A percentile compares a stretch with the other conserved stretches of the same genome.
These are phyloP conservation scores for Blomia tropicalis DNA, from an alignment of 2,888 invertebrate species.

Conservation along the genomic window DNA sequence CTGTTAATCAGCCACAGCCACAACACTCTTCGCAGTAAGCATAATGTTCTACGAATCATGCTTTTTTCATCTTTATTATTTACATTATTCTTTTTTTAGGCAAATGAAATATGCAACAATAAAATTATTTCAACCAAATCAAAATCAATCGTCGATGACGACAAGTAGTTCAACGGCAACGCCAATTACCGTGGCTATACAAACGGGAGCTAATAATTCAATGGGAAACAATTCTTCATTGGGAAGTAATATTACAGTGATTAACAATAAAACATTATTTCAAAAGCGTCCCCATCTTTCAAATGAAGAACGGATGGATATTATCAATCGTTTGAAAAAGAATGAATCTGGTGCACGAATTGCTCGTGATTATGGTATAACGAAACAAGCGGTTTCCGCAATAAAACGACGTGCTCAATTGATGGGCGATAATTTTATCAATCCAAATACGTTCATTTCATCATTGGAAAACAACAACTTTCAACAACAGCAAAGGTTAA, in stretches of 20 bases:
- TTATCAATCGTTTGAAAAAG: slow-evolving; percentile 5
- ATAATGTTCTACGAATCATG: no score
- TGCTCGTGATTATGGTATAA: slow-evolving; percentile 14
- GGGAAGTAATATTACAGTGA: neutral
- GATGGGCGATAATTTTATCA: slow-evolving; percentile 11
- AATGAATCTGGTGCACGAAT: slow-evolving; percentile 13
- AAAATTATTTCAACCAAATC: neutral
- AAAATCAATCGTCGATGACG: no score
- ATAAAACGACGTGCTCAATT: slow-evolving; percentile 15
- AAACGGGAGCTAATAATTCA: neutral
- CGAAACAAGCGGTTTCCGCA: slow-evolving; percentile 12
- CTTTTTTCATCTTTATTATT: no score
- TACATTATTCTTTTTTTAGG: no score
- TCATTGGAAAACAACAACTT: neutral
- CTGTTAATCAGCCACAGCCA: neutral
- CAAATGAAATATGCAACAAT: neutral
- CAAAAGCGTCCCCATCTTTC: slow-evolving; percentile 4
- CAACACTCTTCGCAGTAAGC: no score
- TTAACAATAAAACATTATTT: neutral
- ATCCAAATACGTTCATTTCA: neutral
- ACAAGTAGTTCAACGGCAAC: no score
- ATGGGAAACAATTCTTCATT: neutral
- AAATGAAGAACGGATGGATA: slow-evolving; percentile 7
- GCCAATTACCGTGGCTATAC: neutral
- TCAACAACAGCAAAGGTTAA: neutral